Base-by-base conservation (phyloP, 2,888 invertebrate genomes). In the Erannis defoliaria region DNA sequence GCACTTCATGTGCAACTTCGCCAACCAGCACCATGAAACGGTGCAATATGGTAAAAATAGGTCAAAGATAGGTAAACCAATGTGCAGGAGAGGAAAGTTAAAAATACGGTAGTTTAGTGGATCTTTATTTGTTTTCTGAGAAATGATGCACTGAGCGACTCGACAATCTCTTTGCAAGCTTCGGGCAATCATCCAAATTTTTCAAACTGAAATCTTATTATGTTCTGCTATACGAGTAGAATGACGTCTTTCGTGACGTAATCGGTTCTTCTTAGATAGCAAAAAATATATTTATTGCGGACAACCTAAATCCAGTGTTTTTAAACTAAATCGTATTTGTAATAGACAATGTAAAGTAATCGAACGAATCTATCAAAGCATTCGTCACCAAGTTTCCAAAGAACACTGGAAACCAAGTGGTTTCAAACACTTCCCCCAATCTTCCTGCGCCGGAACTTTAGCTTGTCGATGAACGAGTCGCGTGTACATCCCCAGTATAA, bases 141-240 rank as follows among this genome's bases (percentile, higher is more conserved):
- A 23, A 53, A n/a, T 46, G n/a, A 54, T 49, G 35, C 40, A 38
- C 40, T 10, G 19, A 40, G 40, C 54, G 23, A 2, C 2, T 26
- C 14, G 21, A 60, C 55, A 48, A 31, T 51, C 21, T 31, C 29
- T 31, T 29, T 8, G 12, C 37, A 55, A 50, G 35, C 21, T 35
- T 48, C 55, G 60, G 60, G 60, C 60, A 10, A 9, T 37, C 38
- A 9, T 50, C 60, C 60, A 60, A 60, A 37, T 31, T 38, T 14
- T 49, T 31, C 14, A 46, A 26, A 16, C 19, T 12, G n/a, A 26
- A 48, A 46, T 26, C 38, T 35, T 48, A 48, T 48, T 31, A n/a
- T 48, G 29, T 38, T 45, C 31, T 55, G 5, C 14, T 21, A 5
- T 55, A 18, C 16, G 26, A 45, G 21, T 18, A 12, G 29, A 6